Conservation (phyloP, 2,113 vertebrate species). For the Clupea harengus region DNA sequence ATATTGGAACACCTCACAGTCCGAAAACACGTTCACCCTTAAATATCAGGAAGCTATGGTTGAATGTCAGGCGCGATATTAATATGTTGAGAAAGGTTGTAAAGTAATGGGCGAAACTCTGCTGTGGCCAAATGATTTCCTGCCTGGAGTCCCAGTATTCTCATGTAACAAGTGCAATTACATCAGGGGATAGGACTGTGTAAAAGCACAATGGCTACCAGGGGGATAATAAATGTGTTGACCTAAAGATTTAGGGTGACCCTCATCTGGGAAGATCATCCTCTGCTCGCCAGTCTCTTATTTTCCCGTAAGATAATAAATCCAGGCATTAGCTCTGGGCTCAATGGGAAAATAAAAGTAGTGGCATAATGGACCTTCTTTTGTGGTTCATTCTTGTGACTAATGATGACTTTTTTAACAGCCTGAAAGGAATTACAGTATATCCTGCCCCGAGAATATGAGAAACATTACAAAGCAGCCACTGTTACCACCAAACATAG, state of each 20-base stretch:
- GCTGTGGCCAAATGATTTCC: neutral
- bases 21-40: no score
- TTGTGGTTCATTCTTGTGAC: constrained; percentile 29
- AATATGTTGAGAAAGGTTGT: neutral
- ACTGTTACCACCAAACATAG: no score
- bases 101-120: neutral
- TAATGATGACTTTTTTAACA: constrained; percentile 33
- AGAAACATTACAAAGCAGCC: no score
- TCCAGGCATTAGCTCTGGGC: constrained; percentile 45
- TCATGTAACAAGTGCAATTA: constrained; percentile 49
- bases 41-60: neutral
- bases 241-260: constrained; percentile 58
- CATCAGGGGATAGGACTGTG: constrained; percentile 51
- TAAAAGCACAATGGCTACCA: constrained; percentile 50
- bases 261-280: constrained; percentile 47
- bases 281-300: constrained; percentile 36
- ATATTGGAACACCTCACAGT: no score
- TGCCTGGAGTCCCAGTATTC: constrained; percentile 36
- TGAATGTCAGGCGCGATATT: neutral
- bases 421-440: neutral
- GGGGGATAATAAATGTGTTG: constrained; percentile 54
- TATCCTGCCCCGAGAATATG: no score
- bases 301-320: constrained; percentile 55
- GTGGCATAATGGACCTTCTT: constrained; percentile 32
- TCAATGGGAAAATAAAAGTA: constrained; percentile 50